These are phyloP conservation scores for Alca torda DNA, from an alignment of 2,797 vertebrate genomes.

Conservation along the genomic window DNA sequence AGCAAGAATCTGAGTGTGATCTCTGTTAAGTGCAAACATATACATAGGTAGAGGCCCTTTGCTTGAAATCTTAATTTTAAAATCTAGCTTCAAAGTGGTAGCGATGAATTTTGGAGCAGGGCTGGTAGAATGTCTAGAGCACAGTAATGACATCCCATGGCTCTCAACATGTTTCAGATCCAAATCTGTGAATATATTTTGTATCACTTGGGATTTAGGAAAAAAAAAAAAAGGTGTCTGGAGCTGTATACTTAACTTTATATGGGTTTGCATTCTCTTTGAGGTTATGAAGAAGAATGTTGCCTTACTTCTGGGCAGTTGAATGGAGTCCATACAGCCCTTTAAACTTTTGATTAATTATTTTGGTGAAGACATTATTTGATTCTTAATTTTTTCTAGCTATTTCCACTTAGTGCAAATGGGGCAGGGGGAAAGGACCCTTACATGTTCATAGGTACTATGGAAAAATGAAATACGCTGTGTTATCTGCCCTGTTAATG, in stretches of 20 bases:
- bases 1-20: neutral
- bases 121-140: neutral
- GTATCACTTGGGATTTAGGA: neutral
- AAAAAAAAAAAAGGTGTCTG: neutral
- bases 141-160: neutral
- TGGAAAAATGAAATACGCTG: neutral
- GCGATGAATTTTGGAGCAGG: neutral
- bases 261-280: neutral
- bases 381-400: neutral
- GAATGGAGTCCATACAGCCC: neutral
- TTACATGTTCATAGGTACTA: neutral
- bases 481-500: neutral
- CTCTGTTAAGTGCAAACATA: neutral
- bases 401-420: fast-evolving
- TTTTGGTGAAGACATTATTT: neutral
- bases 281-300: neutral
- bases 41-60: neutral
- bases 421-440: neutral
- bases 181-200: neutral
- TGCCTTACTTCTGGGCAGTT: neutral
- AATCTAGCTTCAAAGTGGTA: neutral
- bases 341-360: neutral
- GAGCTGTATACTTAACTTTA: neutral
- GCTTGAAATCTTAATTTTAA: neutral
- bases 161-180: neutral